Conservation (phyloP, 1,140 invertebrate genomes). For the Brachionus asplanchnoidis region DNA sequence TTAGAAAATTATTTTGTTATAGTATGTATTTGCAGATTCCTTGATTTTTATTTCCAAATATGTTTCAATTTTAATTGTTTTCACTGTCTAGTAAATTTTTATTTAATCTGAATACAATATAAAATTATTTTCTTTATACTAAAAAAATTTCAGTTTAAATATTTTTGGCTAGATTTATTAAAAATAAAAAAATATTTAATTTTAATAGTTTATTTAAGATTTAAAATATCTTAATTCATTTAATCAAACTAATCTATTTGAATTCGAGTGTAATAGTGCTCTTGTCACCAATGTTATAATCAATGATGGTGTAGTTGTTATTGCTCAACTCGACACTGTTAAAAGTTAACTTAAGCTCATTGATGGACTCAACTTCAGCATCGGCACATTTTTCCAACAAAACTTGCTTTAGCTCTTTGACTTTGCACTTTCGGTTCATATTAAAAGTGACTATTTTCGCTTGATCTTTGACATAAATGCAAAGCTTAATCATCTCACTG, state of each 20-base stretch:
- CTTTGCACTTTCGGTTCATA: constrained; percentile 12
- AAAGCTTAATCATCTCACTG: constrained; percentile 16
- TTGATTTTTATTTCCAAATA: no score
- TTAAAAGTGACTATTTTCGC: constrained; percentile 15
- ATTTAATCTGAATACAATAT: no score
- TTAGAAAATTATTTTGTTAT: no score
- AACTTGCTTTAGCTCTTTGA: constrained; percentile 28
- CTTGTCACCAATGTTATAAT: constrained; percentile 28
- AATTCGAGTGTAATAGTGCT: constrained; percentile 33
- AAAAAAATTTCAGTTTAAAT: no score
- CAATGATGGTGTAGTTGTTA: background rate
- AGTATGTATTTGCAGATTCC: no score
- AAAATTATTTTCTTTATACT: no score
- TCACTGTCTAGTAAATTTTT: no score
- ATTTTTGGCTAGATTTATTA: background rate
- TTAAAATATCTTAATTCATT: background rate
- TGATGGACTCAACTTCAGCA: background rate
- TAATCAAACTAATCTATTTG: background rate
- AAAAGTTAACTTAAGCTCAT: constrained; percentile 8
- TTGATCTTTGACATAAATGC: constrained; percentile 32
- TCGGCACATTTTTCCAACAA: constrained; percentile 27
- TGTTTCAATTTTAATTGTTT: no score
- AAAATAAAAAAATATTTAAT: background rate
- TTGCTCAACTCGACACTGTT: constrained; percentile 4
- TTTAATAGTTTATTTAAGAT: background rate